Evolutionary conservation across 2,113 vertebrate species (phyloP).

Genomic region (Leucopsar rothschildi): DNA sequence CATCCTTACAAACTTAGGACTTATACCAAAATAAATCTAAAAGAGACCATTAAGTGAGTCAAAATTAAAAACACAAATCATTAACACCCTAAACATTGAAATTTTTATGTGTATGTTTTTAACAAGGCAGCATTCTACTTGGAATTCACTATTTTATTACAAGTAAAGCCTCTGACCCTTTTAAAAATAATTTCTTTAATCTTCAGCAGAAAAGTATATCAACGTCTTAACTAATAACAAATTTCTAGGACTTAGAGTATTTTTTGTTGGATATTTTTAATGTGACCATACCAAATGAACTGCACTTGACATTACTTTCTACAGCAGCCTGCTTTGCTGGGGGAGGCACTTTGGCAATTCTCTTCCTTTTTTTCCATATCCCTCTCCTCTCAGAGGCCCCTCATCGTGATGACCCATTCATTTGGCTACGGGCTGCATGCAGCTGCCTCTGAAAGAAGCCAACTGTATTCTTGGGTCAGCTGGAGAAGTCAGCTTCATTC

Average conservation of each 20-base stretch:
- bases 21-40: background rate
- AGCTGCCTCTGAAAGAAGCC: conserved; percentile 54
- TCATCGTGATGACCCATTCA: conserved; percentile 26
- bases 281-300: background rate
- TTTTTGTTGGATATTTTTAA: background rate
- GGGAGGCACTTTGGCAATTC: conserved; percentile 41
- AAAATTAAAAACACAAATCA: background rate
- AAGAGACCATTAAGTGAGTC: background rate
- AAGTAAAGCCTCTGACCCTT: background rate
- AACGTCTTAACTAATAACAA: conserved; percentile 7
- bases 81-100: background rate
- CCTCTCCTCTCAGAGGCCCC: conserved; percentile 55
- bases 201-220: background rate
- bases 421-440: conserved; percentile 9
- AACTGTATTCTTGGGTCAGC: conserved; percentile 48
- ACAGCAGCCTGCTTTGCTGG: conserved; percentile 17
- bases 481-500: background rate
- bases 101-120: background rate
- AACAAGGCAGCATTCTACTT: background rate
- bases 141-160: background rate
- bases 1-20: background rate
- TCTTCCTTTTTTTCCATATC: background rate
- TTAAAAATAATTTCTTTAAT: conserved; percentile 28
- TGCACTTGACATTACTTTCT: background rate
- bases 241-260: conserved; percentile 3